Conservation (phyloP, 2,113 vertebrate species). For the Corythornis cristatus region DNA sequence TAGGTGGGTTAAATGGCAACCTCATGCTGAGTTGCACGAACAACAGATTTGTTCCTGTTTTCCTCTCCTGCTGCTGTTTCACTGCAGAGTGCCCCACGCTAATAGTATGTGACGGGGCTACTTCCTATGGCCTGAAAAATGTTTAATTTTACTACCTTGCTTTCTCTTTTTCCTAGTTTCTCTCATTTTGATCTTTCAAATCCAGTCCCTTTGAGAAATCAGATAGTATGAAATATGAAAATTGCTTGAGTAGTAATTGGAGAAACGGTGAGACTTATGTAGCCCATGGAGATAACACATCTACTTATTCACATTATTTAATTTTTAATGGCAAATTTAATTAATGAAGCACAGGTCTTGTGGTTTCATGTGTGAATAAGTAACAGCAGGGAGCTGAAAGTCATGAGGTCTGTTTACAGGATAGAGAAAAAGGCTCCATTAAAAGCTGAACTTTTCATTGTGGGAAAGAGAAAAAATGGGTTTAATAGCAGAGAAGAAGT, state of each 20-base stretch:
- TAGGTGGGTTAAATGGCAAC: not conserved
- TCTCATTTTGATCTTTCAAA: constrained; percentile 74
- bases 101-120: constrained; percentile 19
- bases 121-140: constrained; percentile 38
- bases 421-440: constrained; percentile 26
- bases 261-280: constrained; percentile 78
- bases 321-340: constrained; percentile 89
- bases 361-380: constrained; percentile 63
- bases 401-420: constrained; percentile 50
- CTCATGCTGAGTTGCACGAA: constrained; percentile 22
- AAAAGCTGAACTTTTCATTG: constrained; percentile 43
- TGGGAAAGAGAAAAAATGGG: constrained; percentile 8
- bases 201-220: constrained; percentile 80
- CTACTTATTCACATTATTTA: constrained; percentile 85
- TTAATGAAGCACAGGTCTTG: constrained; percentile 78
- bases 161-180: constrained; percentile 29
- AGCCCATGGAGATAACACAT: constrained; percentile 81
- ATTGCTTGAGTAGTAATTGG: constrained; percentile 81
- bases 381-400: constrained; percentile 51
- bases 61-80: constrained; percentile 25
- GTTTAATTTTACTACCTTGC: constrained; percentile 35
- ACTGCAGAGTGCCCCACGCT: constrained; percentile 26
- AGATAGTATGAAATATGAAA: constrained; percentile 82
- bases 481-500: constrained; percentile 43
- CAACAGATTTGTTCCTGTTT: constrained; percentile 51